Conservation (phyloP, 2,113 vertebrate species). For the Atherinomorus stipes region DNA sequence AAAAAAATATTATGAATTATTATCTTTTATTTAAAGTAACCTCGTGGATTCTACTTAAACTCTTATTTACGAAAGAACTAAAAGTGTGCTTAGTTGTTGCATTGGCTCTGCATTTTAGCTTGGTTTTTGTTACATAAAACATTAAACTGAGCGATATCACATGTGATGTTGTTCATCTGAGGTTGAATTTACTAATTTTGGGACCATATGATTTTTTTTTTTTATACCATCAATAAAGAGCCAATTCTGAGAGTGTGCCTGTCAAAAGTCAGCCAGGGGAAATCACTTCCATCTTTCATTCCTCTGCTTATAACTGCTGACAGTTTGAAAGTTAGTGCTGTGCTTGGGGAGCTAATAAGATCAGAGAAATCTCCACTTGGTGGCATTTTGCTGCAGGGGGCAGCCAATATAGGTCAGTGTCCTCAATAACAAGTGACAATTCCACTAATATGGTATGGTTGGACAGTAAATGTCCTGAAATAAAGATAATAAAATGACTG, state of each 20-base stretch:
- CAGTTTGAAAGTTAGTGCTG: slow-evolving; percentile 11
- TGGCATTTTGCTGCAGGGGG: slow-evolving; percentile 41
- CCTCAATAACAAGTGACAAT: slow-evolving; percentile 71
- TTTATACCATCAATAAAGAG: not conserved
- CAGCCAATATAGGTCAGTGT: slow-evolving; percentile 55
- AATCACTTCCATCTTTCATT: slow-evolving; percentile 9
- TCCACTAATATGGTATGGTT: slow-evolving; percentile 42
- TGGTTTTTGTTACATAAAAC: too few species aligned
- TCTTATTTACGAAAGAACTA: too few species aligned
- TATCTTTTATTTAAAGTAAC: too few species aligned
- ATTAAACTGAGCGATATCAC: too few species aligned
- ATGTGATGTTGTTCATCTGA: too few species aligned
- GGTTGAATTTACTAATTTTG: too few species aligned
- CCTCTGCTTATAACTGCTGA: slow-evolving; percentile 1
- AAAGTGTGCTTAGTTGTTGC: too few species aligned
- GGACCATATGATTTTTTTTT: too few species aligned
- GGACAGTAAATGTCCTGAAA: slow-evolving; percentile 42
- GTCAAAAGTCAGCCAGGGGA: slow-evolving; percentile 5
- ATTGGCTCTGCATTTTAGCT: too few species aligned
- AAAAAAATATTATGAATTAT: too few species aligned
- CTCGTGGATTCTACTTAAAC: too few species aligned
- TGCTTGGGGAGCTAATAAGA: slow-evolving; percentile 18
- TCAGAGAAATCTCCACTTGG: slow-evolving; percentile 35
- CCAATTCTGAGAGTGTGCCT: not conserved
- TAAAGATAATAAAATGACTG: slow-evolving; percentile 19